phyloP scores from a whole-genome alignment of 2,113 vertebrate genomes.

The Grammomys dolichurus region DNA sequence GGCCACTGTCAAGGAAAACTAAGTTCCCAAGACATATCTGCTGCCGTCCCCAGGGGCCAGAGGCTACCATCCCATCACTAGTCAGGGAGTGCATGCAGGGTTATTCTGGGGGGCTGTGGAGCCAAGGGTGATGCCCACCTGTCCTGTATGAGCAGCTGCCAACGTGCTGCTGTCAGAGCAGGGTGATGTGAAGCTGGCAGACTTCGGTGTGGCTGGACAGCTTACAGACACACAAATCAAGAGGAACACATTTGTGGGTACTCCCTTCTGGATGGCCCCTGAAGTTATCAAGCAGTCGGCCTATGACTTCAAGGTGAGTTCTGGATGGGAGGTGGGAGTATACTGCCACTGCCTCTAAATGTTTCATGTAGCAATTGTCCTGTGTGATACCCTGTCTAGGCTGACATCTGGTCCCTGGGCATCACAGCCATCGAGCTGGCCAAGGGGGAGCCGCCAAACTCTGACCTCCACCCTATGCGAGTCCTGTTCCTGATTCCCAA shows the following conservation, averaged over 20 bases:
- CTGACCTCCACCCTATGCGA: conserved; percentile 98
- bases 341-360: accelerated
- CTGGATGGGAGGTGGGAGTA: accelerated
- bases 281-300: conserved; percentile 99
- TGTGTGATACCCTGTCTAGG: conserved; percentile 85
- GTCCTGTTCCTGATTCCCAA: conserved; percentile 99
- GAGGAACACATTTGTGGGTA: conserved; percentile 99
- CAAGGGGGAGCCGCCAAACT: conserved; percentile 98
- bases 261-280: conserved; percentile 99
- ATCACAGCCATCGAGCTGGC: conserved; percentile 98
- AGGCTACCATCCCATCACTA: neutral
- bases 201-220: conserved; percentile 98
- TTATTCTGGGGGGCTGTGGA: accelerated
- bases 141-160: conserved; percentile 90
- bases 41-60: neutral
- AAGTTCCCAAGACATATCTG: neutral
- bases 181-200: conserved; percentile 98
- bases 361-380: neutral
- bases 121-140: neutral
- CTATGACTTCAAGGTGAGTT: conserved; percentile 97
- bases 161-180: conserved; percentile 98
- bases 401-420: conserved; percentile 99
- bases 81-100: neutral
- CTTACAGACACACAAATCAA: conserved; percentile 99
- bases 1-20: neutral